Base-by-base conservation (phyloP, 2,113 vertebrate species). In the Lagopus muta region DNA sequence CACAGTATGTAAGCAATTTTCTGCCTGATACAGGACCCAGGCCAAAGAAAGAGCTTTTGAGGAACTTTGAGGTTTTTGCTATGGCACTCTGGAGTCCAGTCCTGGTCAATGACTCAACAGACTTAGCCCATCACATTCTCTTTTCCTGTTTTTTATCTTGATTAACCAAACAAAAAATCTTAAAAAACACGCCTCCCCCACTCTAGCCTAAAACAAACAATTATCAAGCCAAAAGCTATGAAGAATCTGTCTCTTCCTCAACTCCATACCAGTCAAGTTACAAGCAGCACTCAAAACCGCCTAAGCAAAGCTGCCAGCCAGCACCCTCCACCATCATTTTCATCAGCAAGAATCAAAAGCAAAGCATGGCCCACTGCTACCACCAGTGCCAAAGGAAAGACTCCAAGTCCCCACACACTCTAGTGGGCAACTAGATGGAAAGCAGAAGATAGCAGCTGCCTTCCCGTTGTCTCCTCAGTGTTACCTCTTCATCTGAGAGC, bases 401-500 rank as follows among this genome's bases (percentile, higher is more conserved):
- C 34, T 76, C 36, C 60, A 66, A 9, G 10, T 50, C 30, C 36
- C 43, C 65, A 70, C 1, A 2, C 45, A n/a, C 14, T 90, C 34
- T 50, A 78, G 13, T 11, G 18, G 47, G 36, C 48, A 92, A 43
- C 12, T 5, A 74, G 28, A 14, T 62, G 50, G 66, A 83, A 34
- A 88, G 58, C 69, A 93, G 86, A 84, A 94, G 82, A 88, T 10
- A 89, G 48, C 32, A 88, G 47, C 52, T 69, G 76, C 67, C 38
- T 71, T 86, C 36, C 78, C 84, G 43, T 28, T 79, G 62, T 40
- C 45, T 88, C 62, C 57, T 88, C 67, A 36, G 72, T 22, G 93
- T 99, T 98, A 99, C 99, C 99, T 99, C 97, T 97, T 98, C 79
- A 97, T 94, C 91, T 89, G 95, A 90, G 96, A 88, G 85, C 36